phyloP scores from a whole-genome alignment of 2,113 vertebrate species.

The Chlorocebus sabaeus region DNA sequence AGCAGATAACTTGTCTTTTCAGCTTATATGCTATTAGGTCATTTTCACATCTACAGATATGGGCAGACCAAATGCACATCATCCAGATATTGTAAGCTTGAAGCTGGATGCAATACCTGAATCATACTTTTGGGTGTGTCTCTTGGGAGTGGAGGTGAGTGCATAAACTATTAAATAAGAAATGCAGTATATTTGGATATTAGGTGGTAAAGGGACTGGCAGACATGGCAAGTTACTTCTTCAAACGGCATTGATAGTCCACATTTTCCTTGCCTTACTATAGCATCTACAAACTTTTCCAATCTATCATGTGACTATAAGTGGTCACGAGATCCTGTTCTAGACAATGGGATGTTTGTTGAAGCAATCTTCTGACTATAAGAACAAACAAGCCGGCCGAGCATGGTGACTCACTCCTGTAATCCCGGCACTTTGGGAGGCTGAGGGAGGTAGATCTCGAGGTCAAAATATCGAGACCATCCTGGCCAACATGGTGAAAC shows the following conservation, averaged over 20 bases:
- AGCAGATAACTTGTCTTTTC: neutral
- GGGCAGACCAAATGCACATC: neutral
- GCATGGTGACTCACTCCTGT: too few species aligned
- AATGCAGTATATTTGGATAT: too few species aligned
- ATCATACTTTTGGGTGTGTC: neutral
- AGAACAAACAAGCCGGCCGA: neutral
- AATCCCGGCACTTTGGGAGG: too few species aligned
- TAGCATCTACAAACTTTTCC: neutral
- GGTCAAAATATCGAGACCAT: too few species aligned
- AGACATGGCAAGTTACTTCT: neutral
- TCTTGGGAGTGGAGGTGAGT: neutral
- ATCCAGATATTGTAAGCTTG: neutral
- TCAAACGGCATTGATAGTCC: neutral
- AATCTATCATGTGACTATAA: neutral
- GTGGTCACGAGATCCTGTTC: neutral
- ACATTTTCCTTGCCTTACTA: neutral
- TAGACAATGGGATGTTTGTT: neutral
- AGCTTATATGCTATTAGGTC: neutral
- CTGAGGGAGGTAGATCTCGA: too few species aligned
- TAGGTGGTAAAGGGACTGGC: too few species aligned
- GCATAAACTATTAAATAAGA: neutral
- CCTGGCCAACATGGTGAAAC: too few species aligned
- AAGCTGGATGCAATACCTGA: neutral
- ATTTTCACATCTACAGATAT: too few species aligned
- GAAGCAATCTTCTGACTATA: neutral